Evolutionary conservation across 2,113 vertebrate genomes (phyloP), one percentile per base, ranked within the genome.

Genomic region (Oxyura jamaicensis): DNA sequence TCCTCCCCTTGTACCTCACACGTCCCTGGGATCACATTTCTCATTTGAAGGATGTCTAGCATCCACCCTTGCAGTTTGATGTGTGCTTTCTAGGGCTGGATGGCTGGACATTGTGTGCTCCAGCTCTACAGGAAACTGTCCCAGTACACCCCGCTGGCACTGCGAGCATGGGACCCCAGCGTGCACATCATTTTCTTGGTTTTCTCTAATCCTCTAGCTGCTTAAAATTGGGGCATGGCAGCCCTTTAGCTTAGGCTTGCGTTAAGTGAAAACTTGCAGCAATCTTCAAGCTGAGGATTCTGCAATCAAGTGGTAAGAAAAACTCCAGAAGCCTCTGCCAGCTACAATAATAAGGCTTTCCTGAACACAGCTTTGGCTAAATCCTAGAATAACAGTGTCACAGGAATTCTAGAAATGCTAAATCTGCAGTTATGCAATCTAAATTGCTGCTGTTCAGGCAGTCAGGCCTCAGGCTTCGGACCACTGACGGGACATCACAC

Each of bases 231-330:
- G 63, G 25, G 50, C 21, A 83, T 1, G 12, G 56, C 86, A 95
- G 60, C 28, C 60, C 29, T 71, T 90, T 8, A 92, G 56, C 13
- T 71, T 66, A 17, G 9, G 20, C 71, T 76, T 84, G 26, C 39
- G 6, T 60, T 5, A 4, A 66, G 35, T 58, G 39, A 53, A 90
- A 95, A 90, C 74, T 48, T 83, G 33, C 3, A 16, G 56, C 0
- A 0, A 78, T 84, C 71, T 58, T 74, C 62, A 88, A 87, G 82
- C 31, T n/a, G 77, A 92, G 19, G 39, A 75, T 92, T 90, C 93
- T 89, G 68, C 86, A 95, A 92, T 91, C 65, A 94, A 78, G 52
- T 28, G 23, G 63, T 73, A 93, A 87, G 96, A 93, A 95, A 95
- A 90, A 77, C 74, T 78, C 74, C 58, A 33, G 25, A 31, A 88